Percentiles rank a stretch among this genome's conserved stretches.
phyloP scores from a whole-genome alignment of 2,113 vertebrate species.

The Neogobius melanostomus region DNA sequence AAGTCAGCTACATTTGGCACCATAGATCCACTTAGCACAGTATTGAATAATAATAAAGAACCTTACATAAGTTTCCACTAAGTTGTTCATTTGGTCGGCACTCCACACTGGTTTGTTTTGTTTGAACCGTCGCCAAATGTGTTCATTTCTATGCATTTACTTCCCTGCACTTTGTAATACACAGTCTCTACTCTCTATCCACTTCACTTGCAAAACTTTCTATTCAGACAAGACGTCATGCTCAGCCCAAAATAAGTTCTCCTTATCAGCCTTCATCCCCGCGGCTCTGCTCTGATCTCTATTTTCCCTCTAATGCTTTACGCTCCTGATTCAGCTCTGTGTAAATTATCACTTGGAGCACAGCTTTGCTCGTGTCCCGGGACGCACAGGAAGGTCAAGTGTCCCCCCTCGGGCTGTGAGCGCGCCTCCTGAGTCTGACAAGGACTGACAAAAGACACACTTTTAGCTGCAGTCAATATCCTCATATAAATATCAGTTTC shows the following conservation, averaged over 20 bases:
- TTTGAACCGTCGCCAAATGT: too few relatives aligned
- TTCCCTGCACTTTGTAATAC: not conserved
- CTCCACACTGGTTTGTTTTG: too few relatives aligned
- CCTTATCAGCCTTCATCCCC: not conserved
- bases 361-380: slow-evolving; percentile 31
- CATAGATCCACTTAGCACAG: too few relatives aligned
- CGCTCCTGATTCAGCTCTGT: slow-evolving; percentile 46
- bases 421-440: slow-evolving; percentile 31
- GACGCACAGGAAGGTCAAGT: slow-evolving; percentile 64
- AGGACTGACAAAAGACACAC: slow-evolving; percentile 12
- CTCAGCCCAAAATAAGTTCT: not conserved
- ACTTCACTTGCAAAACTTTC: too few relatives aligned
- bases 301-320: slow-evolving; percentile 14
- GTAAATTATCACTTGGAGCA: slow-evolving; percentile 43
- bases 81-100: too few relatives aligned
- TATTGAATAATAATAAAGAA: too few relatives aligned
- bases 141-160: not conserved
- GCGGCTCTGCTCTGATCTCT: not conserved
- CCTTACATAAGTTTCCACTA: too few relatives aligned
- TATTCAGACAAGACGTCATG: not conserved
- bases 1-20: too few relatives aligned
- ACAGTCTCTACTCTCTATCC: not conserved
- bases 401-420: slow-evolving; percentile 30
- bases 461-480: slow-evolving; percentile 24
- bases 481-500: slow-evolving; percentile 25